These are phyloP conservation scores for Nineta flava DNA, from an alignment of 2,888 invertebrate species.

Conservation along the genomic window DNA sequence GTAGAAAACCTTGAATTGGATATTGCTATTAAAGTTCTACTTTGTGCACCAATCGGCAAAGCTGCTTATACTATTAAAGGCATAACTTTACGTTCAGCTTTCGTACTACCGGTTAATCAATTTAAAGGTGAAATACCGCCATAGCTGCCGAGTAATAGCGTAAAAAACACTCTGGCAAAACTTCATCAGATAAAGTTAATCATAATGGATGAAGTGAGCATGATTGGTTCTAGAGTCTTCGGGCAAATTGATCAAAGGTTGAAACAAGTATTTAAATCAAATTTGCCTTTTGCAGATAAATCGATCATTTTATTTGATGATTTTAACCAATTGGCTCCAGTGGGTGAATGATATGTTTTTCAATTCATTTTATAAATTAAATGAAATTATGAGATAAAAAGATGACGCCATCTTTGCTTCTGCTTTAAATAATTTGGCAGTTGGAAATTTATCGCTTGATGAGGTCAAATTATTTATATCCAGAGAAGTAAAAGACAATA, in stretches of 20 bases:
- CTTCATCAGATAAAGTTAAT: background rate
- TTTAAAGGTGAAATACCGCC: background rate
- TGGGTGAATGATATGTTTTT: too few species aligned
- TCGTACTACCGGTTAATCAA: too few species aligned
- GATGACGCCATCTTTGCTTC: background rate
- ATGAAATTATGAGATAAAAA: background rate
- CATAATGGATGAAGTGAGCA: background rate
- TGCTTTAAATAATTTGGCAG: too few species aligned
- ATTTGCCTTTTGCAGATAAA: too few species aligned
- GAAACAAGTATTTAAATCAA: too few species aligned
- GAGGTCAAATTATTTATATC: too few species aligned
- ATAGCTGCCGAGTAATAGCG: background rate
- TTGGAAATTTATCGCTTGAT: too few species aligned
- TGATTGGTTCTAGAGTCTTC: background rate
- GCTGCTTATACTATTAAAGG: background rate
- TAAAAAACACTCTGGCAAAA: background rate
- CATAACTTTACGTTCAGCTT: background rate
- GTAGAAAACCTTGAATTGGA: background rate
- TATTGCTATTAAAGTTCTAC: too few species aligned
- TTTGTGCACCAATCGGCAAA: background rate
- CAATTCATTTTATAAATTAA: background rate
- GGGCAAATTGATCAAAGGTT: background rate
- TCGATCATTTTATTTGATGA: too few species aligned
- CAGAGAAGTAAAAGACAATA: too few species aligned
- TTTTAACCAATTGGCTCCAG: too few species aligned